Conservation (phyloP, 2,888 invertebrate genomes). For the Dicyrtomina minuta region DNA sequence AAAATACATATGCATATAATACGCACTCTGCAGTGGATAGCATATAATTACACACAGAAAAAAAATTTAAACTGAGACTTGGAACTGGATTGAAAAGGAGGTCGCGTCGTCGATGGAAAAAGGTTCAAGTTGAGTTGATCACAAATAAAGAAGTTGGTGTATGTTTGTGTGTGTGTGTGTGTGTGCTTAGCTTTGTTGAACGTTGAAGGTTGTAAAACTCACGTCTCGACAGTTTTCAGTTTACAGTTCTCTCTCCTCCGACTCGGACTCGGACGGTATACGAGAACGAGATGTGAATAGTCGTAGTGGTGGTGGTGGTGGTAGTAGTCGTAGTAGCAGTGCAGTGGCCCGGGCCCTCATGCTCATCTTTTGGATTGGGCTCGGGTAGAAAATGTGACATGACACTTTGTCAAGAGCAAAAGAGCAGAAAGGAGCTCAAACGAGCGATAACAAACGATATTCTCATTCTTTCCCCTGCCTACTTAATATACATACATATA, state of each 20-base stretch:
- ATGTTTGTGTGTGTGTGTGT: no score
- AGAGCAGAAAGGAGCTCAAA: conserved; percentile 22
- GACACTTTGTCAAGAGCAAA: conserved; percentile 26
- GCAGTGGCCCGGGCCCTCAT: no score
- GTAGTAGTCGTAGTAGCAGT: no score
- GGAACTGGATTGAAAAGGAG: neutral
- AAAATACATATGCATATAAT: no score
- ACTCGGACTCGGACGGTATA: no score
- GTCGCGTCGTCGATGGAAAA: neutral
- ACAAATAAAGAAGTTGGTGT: no score
- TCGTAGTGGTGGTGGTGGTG: no score
- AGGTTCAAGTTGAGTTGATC: neutral
- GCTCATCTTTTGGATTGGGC: no score
- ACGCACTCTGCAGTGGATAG: no score
- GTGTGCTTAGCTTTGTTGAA: no score
- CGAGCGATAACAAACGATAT: neutral
- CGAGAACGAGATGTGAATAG: no score
- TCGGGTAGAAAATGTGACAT: conserved; percentile 14
- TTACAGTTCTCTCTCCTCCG: no score
- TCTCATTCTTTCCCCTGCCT: neutral
- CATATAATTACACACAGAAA: neutral
- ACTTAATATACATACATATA: neutral
- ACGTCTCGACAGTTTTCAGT: neutral
- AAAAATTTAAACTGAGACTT: neutral
- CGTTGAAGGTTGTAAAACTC: neutral